Percentiles rank a stretch among this genome's conserved stretches.
phyloP scores from a whole-genome alignment of 2,797 vertebrate genomes.

The Cyclura pinguis region DNA sequence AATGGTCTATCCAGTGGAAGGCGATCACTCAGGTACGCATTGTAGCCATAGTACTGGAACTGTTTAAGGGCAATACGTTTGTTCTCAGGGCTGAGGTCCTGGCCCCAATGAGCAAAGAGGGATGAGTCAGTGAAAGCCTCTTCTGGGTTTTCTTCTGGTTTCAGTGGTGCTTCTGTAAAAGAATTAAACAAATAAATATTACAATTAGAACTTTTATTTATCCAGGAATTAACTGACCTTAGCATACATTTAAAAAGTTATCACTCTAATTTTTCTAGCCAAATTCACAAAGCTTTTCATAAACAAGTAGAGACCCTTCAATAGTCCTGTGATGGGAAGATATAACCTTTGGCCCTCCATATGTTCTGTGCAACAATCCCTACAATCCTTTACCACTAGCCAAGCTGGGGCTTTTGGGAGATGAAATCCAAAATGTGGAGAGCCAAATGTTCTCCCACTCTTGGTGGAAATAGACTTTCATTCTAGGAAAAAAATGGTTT shows the following conservation, averaged over 20 bases:
- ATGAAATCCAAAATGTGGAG: neutral
- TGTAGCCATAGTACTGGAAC: constrained; percentile 99
- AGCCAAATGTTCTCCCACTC: neutral
- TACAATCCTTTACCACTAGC: too few relatives aligned
- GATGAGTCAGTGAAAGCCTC: constrained; percentile 93
- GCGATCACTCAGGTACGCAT: constrained; percentile 97
- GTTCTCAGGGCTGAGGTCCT: constrained; percentile 91
- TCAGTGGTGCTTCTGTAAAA: constrained; percentile 89
- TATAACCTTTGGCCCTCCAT: too few relatives aligned
- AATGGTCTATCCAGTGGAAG: constrained; percentile 90
- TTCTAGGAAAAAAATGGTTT: neutral
- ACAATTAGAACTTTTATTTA: constrained; percentile 1
- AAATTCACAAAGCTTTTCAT: neutral
- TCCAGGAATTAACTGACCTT: neutral
- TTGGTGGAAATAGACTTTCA: neutral
- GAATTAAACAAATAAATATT: constrained; percentile 38
- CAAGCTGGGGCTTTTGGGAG: too few relatives aligned
- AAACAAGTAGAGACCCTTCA: neutral
- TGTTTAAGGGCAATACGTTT: constrained; percentile 91
- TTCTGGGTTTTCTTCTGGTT: constrained; percentile 83
- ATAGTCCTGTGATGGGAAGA: too few relatives aligned
- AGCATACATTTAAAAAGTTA: neutral
- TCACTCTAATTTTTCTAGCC: neutral
- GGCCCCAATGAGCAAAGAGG: constrained; percentile 96
- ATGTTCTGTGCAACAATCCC: too few relatives aligned